A percentile compares a stretch with the other conserved stretches of the same genome.
Evolutionary conservation across 2,113 vertebrate genomes (phyloP).

Genomic region (Xiphophorus hellerii): DNA sequence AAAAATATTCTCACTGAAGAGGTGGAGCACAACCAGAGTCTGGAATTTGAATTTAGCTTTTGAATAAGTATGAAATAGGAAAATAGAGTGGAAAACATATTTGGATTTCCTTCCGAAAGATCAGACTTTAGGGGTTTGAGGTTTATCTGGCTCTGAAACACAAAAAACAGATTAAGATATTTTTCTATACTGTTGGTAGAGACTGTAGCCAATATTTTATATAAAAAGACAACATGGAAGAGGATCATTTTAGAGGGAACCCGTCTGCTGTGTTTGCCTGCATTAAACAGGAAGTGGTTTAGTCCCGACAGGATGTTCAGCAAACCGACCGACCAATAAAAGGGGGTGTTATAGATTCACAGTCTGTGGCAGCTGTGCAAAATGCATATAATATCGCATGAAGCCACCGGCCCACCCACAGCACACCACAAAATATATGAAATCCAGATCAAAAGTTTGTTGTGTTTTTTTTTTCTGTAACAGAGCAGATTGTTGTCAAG

Average conservation of each 20-base stretch:
- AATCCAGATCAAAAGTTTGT: conserved; percentile 46
- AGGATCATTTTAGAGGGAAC: conserved; percentile 30
- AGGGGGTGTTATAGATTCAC: conserved; percentile 26
- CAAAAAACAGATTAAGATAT: too few species aligned
- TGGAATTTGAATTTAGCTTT: too few species aligned
- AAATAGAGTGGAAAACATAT: too few species aligned
- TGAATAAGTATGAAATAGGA: too few species aligned
- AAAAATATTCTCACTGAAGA: too few species aligned
- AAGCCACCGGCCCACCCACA: conserved; percentile 63
- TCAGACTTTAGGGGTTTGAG: too few species aligned
- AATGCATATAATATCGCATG: conserved; percentile 45
- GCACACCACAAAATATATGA: conserved; percentile 12
- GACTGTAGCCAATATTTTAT: conserved; percentile 34
- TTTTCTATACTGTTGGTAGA: background rate
- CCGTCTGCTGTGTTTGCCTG: conserved; percentile 22
- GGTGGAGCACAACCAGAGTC: too few species aligned
- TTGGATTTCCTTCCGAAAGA: too few species aligned
- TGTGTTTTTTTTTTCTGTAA: conserved; percentile 4
- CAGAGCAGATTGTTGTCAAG: conserved; percentile 30
- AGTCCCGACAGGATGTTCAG: conserved; percentile 41
- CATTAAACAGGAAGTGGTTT: conserved; percentile 58
- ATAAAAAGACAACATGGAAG: conserved; percentile 19
- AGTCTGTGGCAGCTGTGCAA: conserved; percentile 53
- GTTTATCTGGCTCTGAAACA: too few species aligned
- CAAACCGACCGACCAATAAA: conserved; percentile 46